Evolutionary conservation across 2,888 invertebrate genomes (phyloP).

Genomic region (Himalopsyche japonica): DNA sequence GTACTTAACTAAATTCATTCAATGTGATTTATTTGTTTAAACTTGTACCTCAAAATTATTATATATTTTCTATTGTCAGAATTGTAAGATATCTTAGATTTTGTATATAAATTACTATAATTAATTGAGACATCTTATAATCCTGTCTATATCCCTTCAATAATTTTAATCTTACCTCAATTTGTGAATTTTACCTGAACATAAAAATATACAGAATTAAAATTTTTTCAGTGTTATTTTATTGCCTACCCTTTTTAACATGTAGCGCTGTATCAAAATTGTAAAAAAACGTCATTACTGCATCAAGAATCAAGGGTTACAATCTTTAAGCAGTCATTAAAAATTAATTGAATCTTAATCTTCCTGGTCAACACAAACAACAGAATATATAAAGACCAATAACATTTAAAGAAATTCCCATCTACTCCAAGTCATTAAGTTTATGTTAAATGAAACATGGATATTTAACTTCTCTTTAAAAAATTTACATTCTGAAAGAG

Average conservation of each 20-base stretch:
- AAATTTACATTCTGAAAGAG: too few relatives aligned
- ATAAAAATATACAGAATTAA: conserved; percentile 28
- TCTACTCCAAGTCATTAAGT: too few relatives aligned
- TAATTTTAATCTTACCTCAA: conserved; percentile 27
- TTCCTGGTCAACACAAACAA: too few relatives aligned
- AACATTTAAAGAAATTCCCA: too few relatives aligned
- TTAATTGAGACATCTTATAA: conserved; percentile 14
- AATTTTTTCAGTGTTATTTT: conserved; percentile 22
- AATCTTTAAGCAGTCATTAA: not conserved
- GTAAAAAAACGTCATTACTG: too few relatives aligned
- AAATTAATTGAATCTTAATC: too few relatives aligned
- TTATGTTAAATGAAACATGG: too few relatives aligned
- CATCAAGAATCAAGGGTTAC: too few relatives aligned
- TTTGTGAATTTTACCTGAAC: conserved; percentile 23
- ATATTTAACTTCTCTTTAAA: too few relatives aligned
- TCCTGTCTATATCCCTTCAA: conserved; percentile 10
- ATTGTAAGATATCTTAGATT: conserved; percentile 17
- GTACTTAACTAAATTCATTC: conserved; percentile 17
- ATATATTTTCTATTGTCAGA: not conserved
- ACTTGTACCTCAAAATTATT: not conserved
- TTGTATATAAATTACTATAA: conserved; percentile 10
- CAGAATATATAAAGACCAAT: too few relatives aligned
- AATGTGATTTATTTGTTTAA: not conserved
- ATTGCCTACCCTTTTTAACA: not conserved
- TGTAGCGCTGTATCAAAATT: too few relatives aligned